A percentile compares a stretch with the other conserved stretches of the same genome.
These are phyloP conservation scores for crab-eating macaque (Macaca fascicularis) DNA, from an alignment of 2,113 vertebrate genomes.

Conservation along the genomic window DNA sequence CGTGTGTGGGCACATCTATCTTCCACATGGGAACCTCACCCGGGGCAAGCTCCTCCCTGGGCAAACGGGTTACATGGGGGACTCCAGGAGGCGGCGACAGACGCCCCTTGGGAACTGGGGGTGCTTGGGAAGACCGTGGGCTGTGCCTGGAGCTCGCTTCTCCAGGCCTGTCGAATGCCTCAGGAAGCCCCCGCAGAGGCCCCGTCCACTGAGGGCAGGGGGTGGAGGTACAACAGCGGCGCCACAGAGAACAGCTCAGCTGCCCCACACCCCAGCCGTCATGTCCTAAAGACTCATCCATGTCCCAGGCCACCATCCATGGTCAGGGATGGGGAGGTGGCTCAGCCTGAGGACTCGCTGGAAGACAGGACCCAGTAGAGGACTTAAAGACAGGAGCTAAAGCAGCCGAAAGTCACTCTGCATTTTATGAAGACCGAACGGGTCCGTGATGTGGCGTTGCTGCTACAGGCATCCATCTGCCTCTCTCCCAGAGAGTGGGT, in stretches of 20 bases:
- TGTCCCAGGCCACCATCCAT: background rate
- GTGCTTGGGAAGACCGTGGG: background rate
- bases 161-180: background rate
- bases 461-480: background rate
- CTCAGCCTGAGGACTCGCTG: no score
- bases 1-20: rapidly evolving
- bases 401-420: rapidly evolving
- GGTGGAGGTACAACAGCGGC: background rate
- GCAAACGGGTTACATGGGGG: background rate
- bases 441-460: background rate
- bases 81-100: rapidly evolving
- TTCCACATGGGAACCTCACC: rapidly evolving
- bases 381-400: no score
- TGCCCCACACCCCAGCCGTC: no score
- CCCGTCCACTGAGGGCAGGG: no score
- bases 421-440: rapidly evolving
- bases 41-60: background rate
- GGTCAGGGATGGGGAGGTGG: no score
- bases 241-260: background rate
- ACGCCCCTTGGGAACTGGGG: no score
- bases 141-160: background rate
- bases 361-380: background rate
- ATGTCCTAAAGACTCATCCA: background rate
- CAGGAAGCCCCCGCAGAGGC: no score
- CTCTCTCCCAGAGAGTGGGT: background rate